Base-by-base conservation (phyloP, 2,113 vertebrate species). In the Dipodomys ordii region DNA sequence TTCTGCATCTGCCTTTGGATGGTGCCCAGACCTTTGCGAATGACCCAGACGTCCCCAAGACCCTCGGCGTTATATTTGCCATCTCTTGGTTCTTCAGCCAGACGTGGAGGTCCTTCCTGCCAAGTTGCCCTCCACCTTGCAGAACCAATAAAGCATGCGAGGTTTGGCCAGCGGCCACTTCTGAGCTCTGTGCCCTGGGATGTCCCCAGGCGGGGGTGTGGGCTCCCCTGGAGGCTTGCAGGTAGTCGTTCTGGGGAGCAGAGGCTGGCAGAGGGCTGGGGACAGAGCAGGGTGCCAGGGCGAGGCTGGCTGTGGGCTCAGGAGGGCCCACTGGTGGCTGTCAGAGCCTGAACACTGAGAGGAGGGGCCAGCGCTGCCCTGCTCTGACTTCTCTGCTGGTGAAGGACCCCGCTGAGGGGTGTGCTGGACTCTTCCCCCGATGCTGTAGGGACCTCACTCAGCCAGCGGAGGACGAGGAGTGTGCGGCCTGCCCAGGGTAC, bases 21-120 rank as follows among this genome's bases (percentile, higher is more conserved):
- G 68, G 60, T 0, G 95, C 97, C 83, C 95, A 71, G 87, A 82
- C 95, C 84, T 96, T 97, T 2, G 87, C n/a, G 0, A 90, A 93
- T 0, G 10, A 92, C 72, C 49, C 53, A 0, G 27, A 72, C 3
- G 2, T 95, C 23, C 90, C 96, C 81, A 96, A 97, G 94, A 96
- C 97, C 11, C 95, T 97, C 0, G 89, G 97, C 0, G 93, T 97
- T 28, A 86, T 96, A 86, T 97, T 96, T 7, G 97, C 88, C 0
- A n/a, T 97, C 73, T 93, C 74, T 0, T 97, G 97, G 97, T 96
- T 97, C 84, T 72, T 96, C 64, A 87, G 53, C 80, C n/a, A 10
- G 0, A 12, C 46, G 0, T 19, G 7, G 5, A 85, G 19, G 1
- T 27, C 25, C 13, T 3, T 12, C 16, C 28, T 11, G 18, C 15